Evolutionary conservation across 2,113 vertebrate genomes (phyloP).

Genomic region (Oncorhynchus tshawytscha): DNA sequence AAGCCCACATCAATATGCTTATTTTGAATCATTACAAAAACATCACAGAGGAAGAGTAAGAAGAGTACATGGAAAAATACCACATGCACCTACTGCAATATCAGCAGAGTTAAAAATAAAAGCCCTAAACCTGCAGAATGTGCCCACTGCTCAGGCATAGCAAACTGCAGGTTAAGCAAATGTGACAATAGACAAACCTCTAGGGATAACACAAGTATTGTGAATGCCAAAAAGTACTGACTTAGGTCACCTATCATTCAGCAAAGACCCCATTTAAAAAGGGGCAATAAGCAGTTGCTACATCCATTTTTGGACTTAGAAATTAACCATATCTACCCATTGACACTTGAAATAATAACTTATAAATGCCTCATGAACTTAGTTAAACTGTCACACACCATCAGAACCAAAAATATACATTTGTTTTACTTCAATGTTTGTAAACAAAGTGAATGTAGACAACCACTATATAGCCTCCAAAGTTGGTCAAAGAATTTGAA

Average conservation of each 20-base stretch:
- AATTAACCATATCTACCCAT: too few relatives aligned
- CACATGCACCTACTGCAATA: constrained; percentile 31
- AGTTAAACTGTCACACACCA: too few relatives aligned
- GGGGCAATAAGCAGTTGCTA: neutral
- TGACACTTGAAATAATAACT: too few relatives aligned
- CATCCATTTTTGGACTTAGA: too few relatives aligned
- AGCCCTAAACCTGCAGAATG: constrained; percentile 37
- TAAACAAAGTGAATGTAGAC: too few relatives aligned
- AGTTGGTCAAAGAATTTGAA: too few relatives aligned
- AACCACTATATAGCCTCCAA: too few relatives aligned
- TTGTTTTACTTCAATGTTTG: too few relatives aligned
- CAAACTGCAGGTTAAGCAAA: constrained; percentile 23
- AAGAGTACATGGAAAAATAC: constrained; percentile 21
- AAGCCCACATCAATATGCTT: neutral
- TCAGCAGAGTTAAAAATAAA: constrained; percentile 54
- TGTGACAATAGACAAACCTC: constrained; percentile 6
- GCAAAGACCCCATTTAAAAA: neutral
- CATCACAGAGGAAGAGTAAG: constrained; percentile 4
- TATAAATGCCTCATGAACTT: too few relatives aligned
- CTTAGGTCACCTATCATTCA: neutral
- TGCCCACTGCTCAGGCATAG: constrained; percentile 27
- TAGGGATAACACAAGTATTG: neutral
- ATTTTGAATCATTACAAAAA: constrained; percentile 1
- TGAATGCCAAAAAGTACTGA: neutral
- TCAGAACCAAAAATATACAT: too few relatives aligned